Base-by-base conservation (phyloP, 2,113 vertebrate species). In the Gallinago media region DNA sequence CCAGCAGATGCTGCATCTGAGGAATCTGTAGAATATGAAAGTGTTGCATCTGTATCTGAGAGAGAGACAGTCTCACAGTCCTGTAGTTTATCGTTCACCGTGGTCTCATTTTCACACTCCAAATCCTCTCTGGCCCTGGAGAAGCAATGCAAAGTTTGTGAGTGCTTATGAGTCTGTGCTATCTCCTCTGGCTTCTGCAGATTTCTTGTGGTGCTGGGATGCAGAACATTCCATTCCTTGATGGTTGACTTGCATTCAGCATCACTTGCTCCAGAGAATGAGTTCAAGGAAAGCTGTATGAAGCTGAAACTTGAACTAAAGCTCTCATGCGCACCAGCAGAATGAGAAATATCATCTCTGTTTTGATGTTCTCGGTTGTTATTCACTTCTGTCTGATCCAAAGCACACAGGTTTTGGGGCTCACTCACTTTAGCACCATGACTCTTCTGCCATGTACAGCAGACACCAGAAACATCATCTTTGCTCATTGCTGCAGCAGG, bases 271-370 rank as follows among this genome's bases (percentile, higher is more conserved):
- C 89, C 94, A 56, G 94, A 96, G 3, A 85, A 78, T 1, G 25
- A 96, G 70, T 88, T 93, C 20, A 99, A 94, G 3, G 99, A 99
- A 63, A 98, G 97, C 55, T 96, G 98, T 84, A 99, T 99, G 94
- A 99, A 99, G 94, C 98, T 99, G 79, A 99, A 99, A 94, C 95
- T 99, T 62, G 99, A 99, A 89, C 92, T 98, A 61, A 99, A 99
- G 66, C 77, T 83, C 17, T 96, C 91, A 0, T 62, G 52, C 63
- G 55, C 34, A 67, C 65, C 21, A 12, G 54, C 32, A 34, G 84
- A 74, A 67, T 0, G 0, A 32, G 78, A 67, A 87, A 38, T 1
- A 16, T 1, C 54, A 22, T 31, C 61, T 49, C 58, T 83, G 18
- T 12, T 92, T 73, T 54, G 63, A 23, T 56, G 82, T 32, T 90